These are phyloP conservation scores for Mionectes macconnelli DNA, from an alignment of 2,113 vertebrate species.

Conservation along the genomic window DNA sequence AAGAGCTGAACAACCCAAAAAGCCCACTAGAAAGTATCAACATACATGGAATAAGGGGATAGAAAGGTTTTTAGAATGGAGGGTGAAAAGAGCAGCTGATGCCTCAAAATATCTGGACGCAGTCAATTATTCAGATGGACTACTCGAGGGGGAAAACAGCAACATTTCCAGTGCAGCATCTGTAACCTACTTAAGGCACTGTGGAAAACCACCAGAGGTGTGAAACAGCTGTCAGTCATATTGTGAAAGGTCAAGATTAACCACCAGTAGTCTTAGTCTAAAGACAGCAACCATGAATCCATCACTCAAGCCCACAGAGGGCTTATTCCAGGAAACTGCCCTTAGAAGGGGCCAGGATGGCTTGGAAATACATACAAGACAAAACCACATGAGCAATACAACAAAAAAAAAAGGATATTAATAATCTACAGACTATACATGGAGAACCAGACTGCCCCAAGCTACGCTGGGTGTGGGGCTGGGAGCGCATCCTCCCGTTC, in stretches of 20 bases:
- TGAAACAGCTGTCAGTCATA: neutral
- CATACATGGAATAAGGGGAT: neutral
- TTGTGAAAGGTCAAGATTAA: neutral
- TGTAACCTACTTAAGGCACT: neutral
- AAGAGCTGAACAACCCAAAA: neutral
- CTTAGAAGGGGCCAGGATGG: neutral
- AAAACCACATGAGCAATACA: neutral
- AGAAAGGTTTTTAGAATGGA: neutral
- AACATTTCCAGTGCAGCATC: neutral
- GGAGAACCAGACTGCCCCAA: neutral
- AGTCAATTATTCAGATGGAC: neutral
- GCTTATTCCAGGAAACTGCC: neutral
- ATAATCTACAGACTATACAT: neutral
- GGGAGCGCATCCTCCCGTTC: neutral
- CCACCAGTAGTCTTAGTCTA: neutral
- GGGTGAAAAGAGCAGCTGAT: neutral
- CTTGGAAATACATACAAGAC: neutral
- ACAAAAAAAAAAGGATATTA: neutral
- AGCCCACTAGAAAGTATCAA: neutral
- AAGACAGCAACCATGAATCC: neutral
- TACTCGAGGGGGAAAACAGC: neutral
- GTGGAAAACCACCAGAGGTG: neutral
- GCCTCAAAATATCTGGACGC: neutral
- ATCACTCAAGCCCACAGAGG: neutral
- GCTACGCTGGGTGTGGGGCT: neutral